Evolutionary conservation across 2,113 vertebrate species (phyloP).

Genomic region (Chamaetylas fuelleborni): DNA sequence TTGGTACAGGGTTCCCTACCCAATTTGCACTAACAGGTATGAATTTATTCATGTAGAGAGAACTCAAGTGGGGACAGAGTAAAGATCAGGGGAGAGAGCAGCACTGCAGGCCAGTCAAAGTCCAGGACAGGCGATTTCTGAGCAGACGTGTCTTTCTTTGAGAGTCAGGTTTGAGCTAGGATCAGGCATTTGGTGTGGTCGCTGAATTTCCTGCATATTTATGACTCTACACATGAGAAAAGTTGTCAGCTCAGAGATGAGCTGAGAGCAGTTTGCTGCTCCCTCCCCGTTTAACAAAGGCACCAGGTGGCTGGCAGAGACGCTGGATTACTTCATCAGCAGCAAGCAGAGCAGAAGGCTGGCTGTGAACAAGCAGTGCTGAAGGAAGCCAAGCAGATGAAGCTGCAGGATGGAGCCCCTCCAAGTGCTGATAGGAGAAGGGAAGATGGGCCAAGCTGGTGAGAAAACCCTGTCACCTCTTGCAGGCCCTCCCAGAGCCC

Average conservation of each 20-base stretch:
- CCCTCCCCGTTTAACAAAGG: not conserved
- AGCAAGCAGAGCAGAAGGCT: constrained; percentile 58
- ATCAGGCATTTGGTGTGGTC: not conserved
- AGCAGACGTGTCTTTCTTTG: not conserved
- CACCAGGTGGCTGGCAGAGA: constrained; percentile 43
- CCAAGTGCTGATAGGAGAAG: constrained; percentile 36
- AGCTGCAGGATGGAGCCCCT: constrained; percentile 7
- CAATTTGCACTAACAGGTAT: not conserved
- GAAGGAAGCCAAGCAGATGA: constrained; percentile 41
- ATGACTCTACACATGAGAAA: not conserved
- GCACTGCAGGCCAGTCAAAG: too few relatives aligned
- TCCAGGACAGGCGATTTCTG: not conserved
- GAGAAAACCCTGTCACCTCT: constrained; percentile 12
- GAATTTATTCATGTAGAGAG: not conserved
- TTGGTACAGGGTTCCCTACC: not conserved
- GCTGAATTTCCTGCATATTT: constrained; percentile 11
- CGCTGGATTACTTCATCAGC: not conserved
- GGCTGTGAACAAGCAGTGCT: not conserved
- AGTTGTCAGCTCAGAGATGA: not conserved
- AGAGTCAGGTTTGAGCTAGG: not conserved
- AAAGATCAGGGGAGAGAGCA: not conserved
- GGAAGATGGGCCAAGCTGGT: not conserved
- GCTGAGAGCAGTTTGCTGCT: constrained; percentile 1
- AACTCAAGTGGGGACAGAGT: not conserved
- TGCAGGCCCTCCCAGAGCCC: not conserved